Conservation (phyloP, 1,140 invertebrate genomes). For the Drosophila pandora region DNA sequence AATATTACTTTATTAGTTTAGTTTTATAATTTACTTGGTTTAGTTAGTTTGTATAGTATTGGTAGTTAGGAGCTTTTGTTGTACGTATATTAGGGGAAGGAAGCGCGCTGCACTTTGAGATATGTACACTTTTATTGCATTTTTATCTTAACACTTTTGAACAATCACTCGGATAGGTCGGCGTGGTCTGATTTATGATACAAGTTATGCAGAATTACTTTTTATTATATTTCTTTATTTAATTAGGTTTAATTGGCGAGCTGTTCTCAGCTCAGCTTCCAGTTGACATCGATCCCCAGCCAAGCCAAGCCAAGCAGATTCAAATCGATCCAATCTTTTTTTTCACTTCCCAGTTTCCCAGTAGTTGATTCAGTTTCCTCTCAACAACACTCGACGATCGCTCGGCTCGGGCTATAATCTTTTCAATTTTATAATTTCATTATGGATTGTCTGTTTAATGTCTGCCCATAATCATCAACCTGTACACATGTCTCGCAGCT, state of each 20-base stretch:
- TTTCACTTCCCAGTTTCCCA: conserved; percentile 27
- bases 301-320: conserved; percentile 1
- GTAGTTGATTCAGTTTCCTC: conserved; percentile 61
- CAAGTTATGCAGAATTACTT: conserved; percentile 40
- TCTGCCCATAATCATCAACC: conserved; percentile 73
- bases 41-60: conserved; percentile 8
- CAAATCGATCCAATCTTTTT: conserved; percentile 17
- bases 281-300: conserved; percentile 67
- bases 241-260: conserved; percentile 68
- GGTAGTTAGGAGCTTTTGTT: conserved; percentile 40
- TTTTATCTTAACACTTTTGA: conserved; percentile 63
- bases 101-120: conserved; percentile 30
- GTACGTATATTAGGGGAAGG: conserved; percentile 18
- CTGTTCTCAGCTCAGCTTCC: conserved; percentile 44
- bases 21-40: conserved; percentile 6
- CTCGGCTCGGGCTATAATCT: conserved; percentile 55
- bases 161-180: conserved; percentile 26
- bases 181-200: conserved; percentile 55
- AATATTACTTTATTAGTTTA: not conserved
- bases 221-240: conserved; percentile 45
- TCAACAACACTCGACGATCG: conserved; percentile 27
- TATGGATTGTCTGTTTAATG: conserved; percentile 78
- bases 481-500: conserved; percentile 49
- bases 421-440: conserved; percentile 75
- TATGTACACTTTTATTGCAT: conserved; percentile 9